phyloP scores from a whole-genome alignment of 2,888 invertebrate genomes.

The Oligia fasciuncula region DNA sequence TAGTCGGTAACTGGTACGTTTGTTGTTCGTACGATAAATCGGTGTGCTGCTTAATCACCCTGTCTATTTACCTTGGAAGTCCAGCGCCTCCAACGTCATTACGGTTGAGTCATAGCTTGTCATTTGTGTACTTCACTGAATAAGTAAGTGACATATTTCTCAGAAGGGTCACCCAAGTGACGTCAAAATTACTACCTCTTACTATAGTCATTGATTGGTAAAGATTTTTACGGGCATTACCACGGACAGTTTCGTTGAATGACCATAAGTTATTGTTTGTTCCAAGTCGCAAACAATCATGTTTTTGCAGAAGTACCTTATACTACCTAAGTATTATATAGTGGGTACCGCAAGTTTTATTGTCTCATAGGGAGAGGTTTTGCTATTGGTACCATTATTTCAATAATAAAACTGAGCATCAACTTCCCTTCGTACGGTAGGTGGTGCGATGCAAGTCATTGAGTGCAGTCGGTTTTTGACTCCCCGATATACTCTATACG shows the following conservation, averaged over 20 bases:
- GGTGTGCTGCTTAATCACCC: constrained; percentile 70
- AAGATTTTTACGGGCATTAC: constrained; percentile 19
- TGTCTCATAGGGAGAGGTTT: constrained; percentile 1
- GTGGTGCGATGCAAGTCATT: background rate
- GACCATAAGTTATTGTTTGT: constrained; percentile 33
- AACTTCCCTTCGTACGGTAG: background rate
- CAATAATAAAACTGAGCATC: background rate
- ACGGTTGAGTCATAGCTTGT: constrained; percentile 80
- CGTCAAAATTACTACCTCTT: constrained; percentile 66
- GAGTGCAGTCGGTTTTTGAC: background rate
- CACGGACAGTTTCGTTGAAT: constrained; percentile 26
- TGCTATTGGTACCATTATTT: background rate
- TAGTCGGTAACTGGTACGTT: constrained; percentile 56
- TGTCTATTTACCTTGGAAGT: constrained; percentile 79
- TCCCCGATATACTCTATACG: background rate
- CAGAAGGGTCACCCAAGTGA: constrained; percentile 76
- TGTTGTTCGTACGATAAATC: constrained; percentile 69
- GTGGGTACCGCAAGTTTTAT: background rate
- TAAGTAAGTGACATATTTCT: constrained; percentile 79
- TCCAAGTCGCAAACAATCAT: constrained; percentile 28
- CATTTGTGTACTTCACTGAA: constrained; percentile 77
- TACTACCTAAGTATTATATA: background rate
- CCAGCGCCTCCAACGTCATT: constrained; percentile 79
- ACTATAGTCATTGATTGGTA: constrained; percentile 30
- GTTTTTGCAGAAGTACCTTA: constrained; percentile 15